phyloP scores from a whole-genome alignment of 92 coral and sea anemone genomes.

The Diadumene lineata region DNA sequence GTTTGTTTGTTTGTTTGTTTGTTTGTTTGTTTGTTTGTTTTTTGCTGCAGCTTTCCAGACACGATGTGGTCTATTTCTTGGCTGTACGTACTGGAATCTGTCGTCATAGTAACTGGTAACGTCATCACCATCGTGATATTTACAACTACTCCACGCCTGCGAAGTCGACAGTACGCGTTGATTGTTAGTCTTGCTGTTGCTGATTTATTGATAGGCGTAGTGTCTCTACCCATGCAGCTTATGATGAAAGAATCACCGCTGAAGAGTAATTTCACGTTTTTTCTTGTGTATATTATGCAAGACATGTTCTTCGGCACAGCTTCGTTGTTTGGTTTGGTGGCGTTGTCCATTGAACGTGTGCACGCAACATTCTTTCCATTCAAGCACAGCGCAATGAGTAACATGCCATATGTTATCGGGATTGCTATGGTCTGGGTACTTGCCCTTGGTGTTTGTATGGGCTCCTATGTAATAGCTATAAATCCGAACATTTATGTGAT shows the following conservation, averaged over 20 bases:
- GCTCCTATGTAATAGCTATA: neutral
- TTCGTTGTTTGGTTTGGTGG: conserved; percentile 24
- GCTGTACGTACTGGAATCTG: conserved; percentile 1
- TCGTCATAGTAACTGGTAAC: conserved; percentile 14
- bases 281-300: conserved; percentile 1
- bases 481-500: neutral
- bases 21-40: neutral
- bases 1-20: neutral
- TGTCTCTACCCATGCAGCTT: conserved; percentile 12
- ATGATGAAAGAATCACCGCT: neutral
- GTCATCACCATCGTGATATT: conserved; percentile 10
- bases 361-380: conserved; percentile 27
- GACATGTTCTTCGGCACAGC: conserved; percentile 14
- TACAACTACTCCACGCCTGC: conserved; percentile 16
- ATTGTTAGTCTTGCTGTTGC: conserved; percentile 45
- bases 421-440: conserved; percentile 9
- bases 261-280: neutral
- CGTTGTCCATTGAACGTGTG: conserved; percentile 33
- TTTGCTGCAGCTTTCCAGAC: too few species aligned
- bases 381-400: conserved; percentile 11
- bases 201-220: conserved; percentile 35
- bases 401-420: conserved; percentile 12
- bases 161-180: conserved; percentile 21
- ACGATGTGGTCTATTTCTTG: conserved; percentile 7
- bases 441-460: neutral